phyloP scores from a whole-genome alignment of 2,797 vertebrate species.

The Prionace glauca region DNA sequence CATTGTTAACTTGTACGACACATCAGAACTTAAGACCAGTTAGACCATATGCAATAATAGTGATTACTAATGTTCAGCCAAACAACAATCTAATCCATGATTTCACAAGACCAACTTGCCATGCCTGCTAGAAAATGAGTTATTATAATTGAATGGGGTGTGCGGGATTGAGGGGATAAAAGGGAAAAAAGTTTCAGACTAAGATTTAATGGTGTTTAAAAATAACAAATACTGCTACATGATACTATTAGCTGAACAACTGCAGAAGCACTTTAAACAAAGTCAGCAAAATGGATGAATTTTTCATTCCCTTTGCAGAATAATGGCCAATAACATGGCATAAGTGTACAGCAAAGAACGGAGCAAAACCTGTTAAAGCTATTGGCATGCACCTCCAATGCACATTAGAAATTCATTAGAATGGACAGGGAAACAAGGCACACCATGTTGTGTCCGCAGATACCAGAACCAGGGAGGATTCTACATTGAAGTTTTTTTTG shows the following conservation, averaged over 20 bases:
- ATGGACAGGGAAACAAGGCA: background rate
- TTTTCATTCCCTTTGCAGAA: background rate
- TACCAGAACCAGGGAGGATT: background rate
- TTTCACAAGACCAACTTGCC: background rate
- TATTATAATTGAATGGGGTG: background rate
- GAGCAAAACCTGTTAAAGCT: background rate
- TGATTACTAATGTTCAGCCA: background rate
- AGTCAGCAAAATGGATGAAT: background rate
- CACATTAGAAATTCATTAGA: background rate
- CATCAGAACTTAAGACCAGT: background rate
- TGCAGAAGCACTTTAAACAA: background rate
- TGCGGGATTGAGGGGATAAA: background rate
- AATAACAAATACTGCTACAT: background rate
- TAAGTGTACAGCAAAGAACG: background rate
- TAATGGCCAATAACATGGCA: background rate
- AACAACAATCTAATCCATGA: background rate
- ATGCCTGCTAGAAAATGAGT: background rate
- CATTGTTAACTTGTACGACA: background rate
- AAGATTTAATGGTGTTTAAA: background rate
- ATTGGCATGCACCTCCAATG: background rate
- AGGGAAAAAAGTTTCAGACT: background rate
- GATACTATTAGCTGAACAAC: background rate
- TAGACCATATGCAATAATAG: background rate
- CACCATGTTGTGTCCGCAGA: background rate
- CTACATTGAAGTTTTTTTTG: background rate